Base-by-base conservation (phyloP, 1,140 invertebrate species). In the Sycobia sp. region DNA sequence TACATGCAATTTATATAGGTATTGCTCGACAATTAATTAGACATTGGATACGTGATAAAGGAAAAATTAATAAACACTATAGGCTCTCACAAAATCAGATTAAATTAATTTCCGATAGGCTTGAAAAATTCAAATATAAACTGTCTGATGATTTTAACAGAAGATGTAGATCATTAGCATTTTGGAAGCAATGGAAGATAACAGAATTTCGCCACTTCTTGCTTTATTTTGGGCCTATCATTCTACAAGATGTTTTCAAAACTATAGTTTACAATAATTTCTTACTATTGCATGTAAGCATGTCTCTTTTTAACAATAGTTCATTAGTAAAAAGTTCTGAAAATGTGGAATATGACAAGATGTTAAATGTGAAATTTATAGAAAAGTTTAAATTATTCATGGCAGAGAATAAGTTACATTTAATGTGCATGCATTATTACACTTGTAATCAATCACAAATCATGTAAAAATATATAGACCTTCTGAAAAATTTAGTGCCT, bases 191-290 rank as follows among this genome's bases (percentile, higher is more conserved):
- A 11, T 80, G 71, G 71, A 79, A 79, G 69, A 73, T 73, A 1
- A 73, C 75, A 14, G 74, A 80, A 67, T 71, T 71, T 23, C 55
- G 69, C 9, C 62, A 67, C 18, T 76, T 76, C 58, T 63, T 77
- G 9, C 56, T 74, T 41, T 79, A 79, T 55, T 58, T 62, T 23
- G 71, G 67, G 4, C 72, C 72, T 16, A 23, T 77, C n/a, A 61
- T 70, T 49, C 67, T 78, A 18, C 55, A 49, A 38, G 20, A 62
- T 27, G 14, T 65, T 18, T 34, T 71, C 10, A 38, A 39, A 18
- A 0, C 16, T 34, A 14, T 62, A 5, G 23, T 47, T 25, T 71
- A 70, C 61, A 36, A 66, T 50, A 65, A 74, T 53, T 61, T 67
- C 23, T 2, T 67, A 5, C n/a, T 49, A 39, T 29, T 71, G 9